Conservation (phyloP, 1,140 invertebrate species). For the Zaprionus gabonicus region DNA sequence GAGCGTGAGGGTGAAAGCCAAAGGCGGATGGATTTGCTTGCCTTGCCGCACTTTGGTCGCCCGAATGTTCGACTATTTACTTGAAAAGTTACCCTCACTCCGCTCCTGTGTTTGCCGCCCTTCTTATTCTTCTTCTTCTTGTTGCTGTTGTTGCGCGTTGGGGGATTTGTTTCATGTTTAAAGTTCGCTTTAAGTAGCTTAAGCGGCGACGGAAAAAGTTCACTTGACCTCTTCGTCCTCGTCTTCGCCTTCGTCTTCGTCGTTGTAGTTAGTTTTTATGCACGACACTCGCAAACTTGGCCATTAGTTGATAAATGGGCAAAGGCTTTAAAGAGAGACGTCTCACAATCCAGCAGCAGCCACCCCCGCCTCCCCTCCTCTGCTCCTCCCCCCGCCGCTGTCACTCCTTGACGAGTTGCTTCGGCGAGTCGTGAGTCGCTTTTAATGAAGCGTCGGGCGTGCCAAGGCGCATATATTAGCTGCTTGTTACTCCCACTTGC, state of each 20-base stretch:
- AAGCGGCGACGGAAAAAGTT: slow-evolving; percentile 41
- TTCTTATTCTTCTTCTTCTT: too few species aligned
- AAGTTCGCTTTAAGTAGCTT: slow-evolving; percentile 79
- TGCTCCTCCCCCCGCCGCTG: not conserved
- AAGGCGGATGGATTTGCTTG: not conserved
- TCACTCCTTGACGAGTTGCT: not conserved
- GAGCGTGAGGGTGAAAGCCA: too few species aligned
- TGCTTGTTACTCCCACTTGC: slow-evolving; percentile 13
- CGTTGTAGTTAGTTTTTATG: slow-evolving; percentile 74
- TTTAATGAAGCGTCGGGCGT: slow-evolving; percentile 72
- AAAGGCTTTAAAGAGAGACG: slow-evolving; percentile 66
- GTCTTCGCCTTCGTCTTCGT: not conserved
- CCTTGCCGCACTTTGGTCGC: not conserved
- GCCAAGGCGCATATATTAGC: slow-evolving; percentile 63
- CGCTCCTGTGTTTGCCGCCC: not conserved
- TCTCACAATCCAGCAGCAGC: not conserved
- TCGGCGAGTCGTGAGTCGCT: slow-evolving; percentile 39
- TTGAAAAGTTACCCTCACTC: slow-evolving; percentile 29
- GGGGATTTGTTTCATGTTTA: slow-evolving; percentile 77
- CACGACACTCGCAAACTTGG: slow-evolving; percentile 75
- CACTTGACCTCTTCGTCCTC: slow-evolving; percentile 26
- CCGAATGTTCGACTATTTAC: slow-evolving; percentile 43
- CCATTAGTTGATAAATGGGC: slow-evolving; percentile 76
- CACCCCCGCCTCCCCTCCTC: not conserved
- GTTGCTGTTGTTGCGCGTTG: slow-evolving; percentile 6